Percentiles rank a stretch among this genome's conserved stretches.
Conservation (phyloP, 1,140 invertebrate species). For the Agrypnia vestita region DNA sequence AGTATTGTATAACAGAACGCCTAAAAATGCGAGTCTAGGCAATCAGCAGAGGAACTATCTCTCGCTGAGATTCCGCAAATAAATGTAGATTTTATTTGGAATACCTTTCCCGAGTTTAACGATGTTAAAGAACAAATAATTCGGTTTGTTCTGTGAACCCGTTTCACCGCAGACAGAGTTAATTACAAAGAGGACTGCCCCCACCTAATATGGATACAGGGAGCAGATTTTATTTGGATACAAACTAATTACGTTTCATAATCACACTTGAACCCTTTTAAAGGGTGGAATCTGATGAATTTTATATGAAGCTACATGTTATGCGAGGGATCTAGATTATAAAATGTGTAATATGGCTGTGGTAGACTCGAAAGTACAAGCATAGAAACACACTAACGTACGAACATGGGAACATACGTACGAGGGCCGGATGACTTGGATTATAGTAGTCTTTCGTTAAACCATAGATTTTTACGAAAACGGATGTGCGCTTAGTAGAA, state of each 20-base stretch:
- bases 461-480: no score
- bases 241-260: slow-evolving; percentile 25
- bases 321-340: neutral
- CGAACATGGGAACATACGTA: no score
- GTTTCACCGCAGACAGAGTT: slow-evolving; percentile 7
- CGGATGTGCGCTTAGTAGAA: no score
- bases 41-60: neutral
- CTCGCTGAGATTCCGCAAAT: neutral
- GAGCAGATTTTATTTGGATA: slow-evolving; percentile 17
- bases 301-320: slow-evolving; percentile 6
- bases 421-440: no score
- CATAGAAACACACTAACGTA: no score
- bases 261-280: slow-evolving; percentile 16
- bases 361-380: no score
- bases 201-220: slow-evolving; percentile 15
- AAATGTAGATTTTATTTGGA: neutral
- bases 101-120: slow-evolving; percentile 7
- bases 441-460: no score
- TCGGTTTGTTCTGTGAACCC: slow-evolving; percentile 20
- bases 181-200: slow-evolving; percentile 26
- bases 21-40: neutral
- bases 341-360: no score
- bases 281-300: slow-evolving; percentile 26
- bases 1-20: neutral
- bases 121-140: slow-evolving; percentile 23